phyloP scores from a whole-genome alignment of 2,797 vertebrate species.

The Nothura maculosa region DNA sequence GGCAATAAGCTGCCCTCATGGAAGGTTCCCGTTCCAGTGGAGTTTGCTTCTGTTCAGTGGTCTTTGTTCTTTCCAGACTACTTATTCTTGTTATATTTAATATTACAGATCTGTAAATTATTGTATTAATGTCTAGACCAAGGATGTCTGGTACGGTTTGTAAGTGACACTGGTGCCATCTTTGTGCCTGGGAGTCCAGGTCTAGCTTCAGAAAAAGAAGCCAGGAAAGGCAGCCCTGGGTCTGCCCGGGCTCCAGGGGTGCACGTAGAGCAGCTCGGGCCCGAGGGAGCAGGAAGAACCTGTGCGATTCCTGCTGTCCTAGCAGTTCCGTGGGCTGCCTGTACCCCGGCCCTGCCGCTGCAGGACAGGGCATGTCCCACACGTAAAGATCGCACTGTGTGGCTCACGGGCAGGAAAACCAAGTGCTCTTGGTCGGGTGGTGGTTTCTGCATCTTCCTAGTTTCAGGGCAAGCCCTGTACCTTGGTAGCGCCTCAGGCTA shows the following conservation, averaged over 20 bases:
- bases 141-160: not conserved
- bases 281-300: not conserved
- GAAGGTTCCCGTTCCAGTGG: not conserved
- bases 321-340: not conserved
- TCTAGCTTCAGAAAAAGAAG: not conserved
- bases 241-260: not conserved
- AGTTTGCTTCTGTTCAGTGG: not conserved
- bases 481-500: not conserved
- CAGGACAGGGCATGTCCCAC: not conserved
- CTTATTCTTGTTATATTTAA: not conserved
- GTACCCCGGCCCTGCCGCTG: not conserved
- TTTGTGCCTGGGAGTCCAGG: not conserved
- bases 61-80: not conserved
- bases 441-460: not conserved
- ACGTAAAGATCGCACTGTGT: not conserved
- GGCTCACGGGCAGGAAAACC: not conserved
- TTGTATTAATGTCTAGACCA: not conserved
- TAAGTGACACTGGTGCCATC: not conserved
- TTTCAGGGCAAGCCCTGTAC: not conserved
- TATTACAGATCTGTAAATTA: not conserved
- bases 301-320: not conserved
- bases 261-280: not conserved
- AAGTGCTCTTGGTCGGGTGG: not conserved
- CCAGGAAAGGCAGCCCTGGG: not conserved
- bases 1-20: not conserved